Conservation (phyloP, 2,888 invertebrate species). For the Gymnocheta viridis region DNA sequence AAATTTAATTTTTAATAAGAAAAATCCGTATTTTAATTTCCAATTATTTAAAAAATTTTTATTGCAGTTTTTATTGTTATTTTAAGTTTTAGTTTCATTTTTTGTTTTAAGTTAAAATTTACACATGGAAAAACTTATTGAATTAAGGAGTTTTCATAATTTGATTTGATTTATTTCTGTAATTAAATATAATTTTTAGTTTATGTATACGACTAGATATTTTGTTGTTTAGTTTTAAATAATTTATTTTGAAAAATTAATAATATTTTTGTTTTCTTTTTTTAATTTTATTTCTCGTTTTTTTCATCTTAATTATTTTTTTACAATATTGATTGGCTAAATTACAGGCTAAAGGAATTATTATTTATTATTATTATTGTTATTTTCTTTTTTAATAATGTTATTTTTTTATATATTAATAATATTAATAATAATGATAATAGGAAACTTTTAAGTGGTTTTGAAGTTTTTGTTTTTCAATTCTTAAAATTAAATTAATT, state of each 20-base stretch:
- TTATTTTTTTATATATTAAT: neutral
- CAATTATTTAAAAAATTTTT: conserved; percentile 29
- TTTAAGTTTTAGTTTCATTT: conserved; percentile 21
- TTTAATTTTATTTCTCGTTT: too few species aligned
- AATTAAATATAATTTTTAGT: conserved; percentile 16
- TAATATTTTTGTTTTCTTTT: conserved; percentile 25
- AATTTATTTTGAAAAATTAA: conserved; percentile 36
- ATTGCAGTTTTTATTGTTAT: conserved; percentile 21
- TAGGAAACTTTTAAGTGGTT: conserved; percentile 65
- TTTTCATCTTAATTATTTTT: conserved; percentile 13
- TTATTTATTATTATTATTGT: conserved; percentile 2
- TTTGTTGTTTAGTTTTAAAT: conserved; percentile 44
- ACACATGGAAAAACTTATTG: neutral
- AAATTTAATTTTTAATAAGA: conserved; percentile 26
- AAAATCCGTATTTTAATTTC: conserved; percentile 9
- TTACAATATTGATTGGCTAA: conserved; percentile 70
- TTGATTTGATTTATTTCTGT: conserved; percentile 9
- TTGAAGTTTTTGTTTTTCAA: conserved; percentile 29
- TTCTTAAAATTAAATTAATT: conserved; percentile 36
- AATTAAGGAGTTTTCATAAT: conserved; percentile 4
- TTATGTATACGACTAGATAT: conserved; percentile 65
- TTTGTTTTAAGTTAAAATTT: conserved; percentile 13
- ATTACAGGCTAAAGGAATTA: conserved; percentile 68
- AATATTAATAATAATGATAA: conserved; percentile 48
- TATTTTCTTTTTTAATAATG: neutral